Evolutionary conservation across 2,113 vertebrate species (phyloP).

Genomic region (Cinclus mexicanus): DNA sequence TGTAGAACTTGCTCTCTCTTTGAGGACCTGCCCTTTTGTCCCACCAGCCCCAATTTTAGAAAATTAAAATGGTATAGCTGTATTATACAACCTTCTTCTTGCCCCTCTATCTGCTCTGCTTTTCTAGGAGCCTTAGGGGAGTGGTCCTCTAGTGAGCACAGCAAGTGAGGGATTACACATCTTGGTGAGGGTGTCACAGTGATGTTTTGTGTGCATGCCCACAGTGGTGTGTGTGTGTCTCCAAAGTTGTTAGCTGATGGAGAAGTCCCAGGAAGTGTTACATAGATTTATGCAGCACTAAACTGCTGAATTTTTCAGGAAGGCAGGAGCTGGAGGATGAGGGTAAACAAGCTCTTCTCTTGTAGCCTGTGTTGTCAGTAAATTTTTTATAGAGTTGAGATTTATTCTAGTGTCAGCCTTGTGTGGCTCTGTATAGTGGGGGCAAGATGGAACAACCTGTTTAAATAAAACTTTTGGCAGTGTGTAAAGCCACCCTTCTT

Average conservation of each 20-base stretch:
- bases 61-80: background rate
- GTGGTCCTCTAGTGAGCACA: background rate
- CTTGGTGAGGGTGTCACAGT: background rate
- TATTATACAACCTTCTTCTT: background rate
- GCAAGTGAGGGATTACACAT: background rate
- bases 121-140: background rate
- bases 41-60: background rate
- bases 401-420: conserved; percentile 40
- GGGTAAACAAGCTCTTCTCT: conserved; percentile 8
- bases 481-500: background rate
- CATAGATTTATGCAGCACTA: background rate
- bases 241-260: background rate
- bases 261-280: background rate
- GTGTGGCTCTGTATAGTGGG: background rate
- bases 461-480: conserved; percentile 28
- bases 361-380: conserved; percentile 13
- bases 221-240: background rate
- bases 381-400: conserved; percentile 55
- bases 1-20: background rate
- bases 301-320: background rate
- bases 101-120: background rate
- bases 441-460: background rate
- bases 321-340: background rate
- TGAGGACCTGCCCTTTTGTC: background rate
- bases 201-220: no score